phyloP scores from a whole-genome alignment of 1,140 invertebrate genomes.

The Neocloeon triangulifer region DNA sequence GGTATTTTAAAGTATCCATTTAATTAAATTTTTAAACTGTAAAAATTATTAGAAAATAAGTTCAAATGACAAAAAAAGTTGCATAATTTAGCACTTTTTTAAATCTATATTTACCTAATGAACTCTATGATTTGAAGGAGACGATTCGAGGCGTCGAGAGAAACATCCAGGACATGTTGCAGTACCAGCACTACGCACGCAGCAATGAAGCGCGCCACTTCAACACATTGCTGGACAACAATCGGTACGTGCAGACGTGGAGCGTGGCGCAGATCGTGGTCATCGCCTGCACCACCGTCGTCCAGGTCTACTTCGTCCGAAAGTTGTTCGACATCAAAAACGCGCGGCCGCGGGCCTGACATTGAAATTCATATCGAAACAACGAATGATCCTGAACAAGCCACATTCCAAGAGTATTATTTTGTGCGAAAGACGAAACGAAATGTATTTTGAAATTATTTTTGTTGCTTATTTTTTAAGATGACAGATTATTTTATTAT shows the following conservation, averaged over 20 bases:
- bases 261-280: conserved; percentile 68
- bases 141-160: conserved; percentile 52
- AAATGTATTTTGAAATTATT: no score
- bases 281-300: conserved; percentile 43
- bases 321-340: conserved; percentile 64
- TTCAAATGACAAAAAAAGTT: background rate
- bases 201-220: conserved; percentile 57
- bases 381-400: no score
- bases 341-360: conserved; percentile 20
- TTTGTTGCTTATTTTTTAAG: no score
- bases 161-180: conserved; percentile 67
- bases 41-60: background rate
- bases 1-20: background rate
- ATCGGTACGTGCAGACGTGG: conserved; percentile 66
- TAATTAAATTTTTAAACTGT: background rate
- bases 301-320: conserved; percentile 73
- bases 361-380: no score
- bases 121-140: conserved; percentile 24
- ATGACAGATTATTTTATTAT: no score
- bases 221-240: conserved; percentile 61
- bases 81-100: background rate
- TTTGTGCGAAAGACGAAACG: no score
- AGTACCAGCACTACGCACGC: conserved; percentile 54
- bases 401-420: no score
- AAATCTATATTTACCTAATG: background rate